Evolutionary conservation across 2,113 vertebrate species (phyloP), one percentile per base, ranked within the genome.

Genomic region (Gorsachius goisagi): DNA sequence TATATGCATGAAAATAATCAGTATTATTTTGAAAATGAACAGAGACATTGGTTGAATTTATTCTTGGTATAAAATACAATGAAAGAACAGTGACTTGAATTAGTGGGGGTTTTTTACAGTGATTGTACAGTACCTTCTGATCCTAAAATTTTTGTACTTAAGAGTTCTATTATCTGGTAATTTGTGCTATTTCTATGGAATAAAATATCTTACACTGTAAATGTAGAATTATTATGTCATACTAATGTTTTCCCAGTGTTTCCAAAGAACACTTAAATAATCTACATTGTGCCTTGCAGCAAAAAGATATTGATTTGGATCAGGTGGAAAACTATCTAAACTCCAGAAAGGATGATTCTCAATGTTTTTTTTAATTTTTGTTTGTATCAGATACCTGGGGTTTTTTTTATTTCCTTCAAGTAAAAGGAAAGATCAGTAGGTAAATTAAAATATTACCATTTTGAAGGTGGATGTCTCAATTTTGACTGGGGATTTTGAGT

Each of bases 261-360:
- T 88, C 80, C 56, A 86, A 96, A 68, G 73, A 88, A 21, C 4
- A 28, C 9, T 87, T 90, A 84, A 67, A 72, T 41, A 52, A 58
- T 66, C 49, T 85, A 39, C 44, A n/a, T 58, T 92, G 10, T 89
- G 68, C 23, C 18, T 94, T 95, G 72, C 75, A 95, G 80, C 37
- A 96, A 92, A 93, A 94, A 86, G 9, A 63, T 88, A 94, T 37
- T 94, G 96, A 96, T 96, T 95, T 96, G 71, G 96, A 94, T 68
- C 12, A 67, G 30, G 81, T 58, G 71, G 58, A 94, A 96, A 94
- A 79, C 28, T 50, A 71, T 62, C 23, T 14, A 32, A 67, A 62
- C 16, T 85, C 33, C n/a, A 73, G 55, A 82, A 88, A 84, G 12
- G 37, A 6, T 95, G 32, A 24, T 84, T 80, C 66, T 95, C 15